Conservation (phyloP, 2,888 invertebrate species). For the Apotomis capreana region DNA sequence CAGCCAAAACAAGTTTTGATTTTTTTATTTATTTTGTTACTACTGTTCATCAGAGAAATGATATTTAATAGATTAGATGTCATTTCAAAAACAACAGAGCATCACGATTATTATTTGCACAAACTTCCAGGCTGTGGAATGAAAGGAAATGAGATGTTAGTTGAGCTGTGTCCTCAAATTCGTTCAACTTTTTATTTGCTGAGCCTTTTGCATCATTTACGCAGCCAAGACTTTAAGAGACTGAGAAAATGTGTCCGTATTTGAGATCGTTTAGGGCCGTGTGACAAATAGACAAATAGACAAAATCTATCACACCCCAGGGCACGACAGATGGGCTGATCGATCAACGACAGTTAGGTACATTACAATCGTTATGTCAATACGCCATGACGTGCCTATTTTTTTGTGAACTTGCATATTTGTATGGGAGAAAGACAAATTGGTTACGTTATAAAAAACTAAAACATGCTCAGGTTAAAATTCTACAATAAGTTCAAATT, state of each 20-base stretch:
- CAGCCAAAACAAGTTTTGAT: no score
- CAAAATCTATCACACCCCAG: slow-evolving; percentile 32
- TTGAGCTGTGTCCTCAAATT: no score
- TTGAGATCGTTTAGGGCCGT: background rate
- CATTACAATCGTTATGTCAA: slow-evolving; percentile 14
- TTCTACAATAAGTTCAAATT: no score
- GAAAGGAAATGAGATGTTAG: no score
- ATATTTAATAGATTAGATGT: no score
- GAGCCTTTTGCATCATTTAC: background rate
- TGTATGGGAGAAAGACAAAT: background rate
- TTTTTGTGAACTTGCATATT: background rate
- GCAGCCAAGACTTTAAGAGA: background rate
- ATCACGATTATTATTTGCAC: no score
- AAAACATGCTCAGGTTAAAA: no score
- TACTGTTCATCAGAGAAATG: no score
- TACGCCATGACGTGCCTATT: slow-evolving; percentile 23
- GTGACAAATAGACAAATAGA: slow-evolving; percentile 23
- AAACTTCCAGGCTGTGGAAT: no score
- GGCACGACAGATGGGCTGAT: slow-evolving; percentile 25
- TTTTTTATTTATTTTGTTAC: no score
- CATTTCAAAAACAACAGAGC: no score
- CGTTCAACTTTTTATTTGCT: no score
- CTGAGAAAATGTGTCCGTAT: background rate
- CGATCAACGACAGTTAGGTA: slow-evolving; percentile 26
- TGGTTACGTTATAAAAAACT: background rate